phyloP scores from a whole-genome alignment of 2,888 invertebrate genomes.

The Trilocha varians region DNA sequence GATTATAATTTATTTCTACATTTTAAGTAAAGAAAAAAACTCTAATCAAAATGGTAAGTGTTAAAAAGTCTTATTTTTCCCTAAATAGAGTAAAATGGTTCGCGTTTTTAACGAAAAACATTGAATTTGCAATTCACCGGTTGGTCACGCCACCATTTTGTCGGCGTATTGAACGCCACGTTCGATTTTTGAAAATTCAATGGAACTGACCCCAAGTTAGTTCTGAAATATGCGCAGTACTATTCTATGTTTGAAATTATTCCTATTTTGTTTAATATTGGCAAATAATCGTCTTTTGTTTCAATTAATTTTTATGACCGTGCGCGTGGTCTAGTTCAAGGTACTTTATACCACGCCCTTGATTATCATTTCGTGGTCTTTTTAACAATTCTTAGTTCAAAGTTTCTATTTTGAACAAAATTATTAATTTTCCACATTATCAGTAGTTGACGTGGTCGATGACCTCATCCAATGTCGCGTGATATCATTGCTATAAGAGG shows the following conservation, averaged over 20 bases:
- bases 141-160: constrained; percentile 60
- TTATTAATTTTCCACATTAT: no score
- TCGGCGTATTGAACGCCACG: constrained; percentile 29
- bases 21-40: constrained; percentile 63
- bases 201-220: no score
- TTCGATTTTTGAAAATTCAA: constrained; percentile 7
- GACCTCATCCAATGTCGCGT: constrained; percentile 35
- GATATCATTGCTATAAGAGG: not conserved
- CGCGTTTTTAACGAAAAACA: constrained; percentile 14
- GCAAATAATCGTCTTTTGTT: not conserved
- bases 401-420: no score
- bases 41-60: constrained; percentile 68
- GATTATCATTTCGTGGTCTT: constrained; percentile 1
- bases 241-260: no score
- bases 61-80: no score
- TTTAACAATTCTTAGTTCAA: no score
- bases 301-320: constrained; percentile 2
- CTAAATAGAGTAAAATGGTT: constrained; percentile 10
- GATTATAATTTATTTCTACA: constrained; percentile 61
- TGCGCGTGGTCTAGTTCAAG: constrained; percentile 19
- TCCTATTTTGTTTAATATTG: no score
- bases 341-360: constrained; percentile 22
- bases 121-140: constrained; percentile 22
- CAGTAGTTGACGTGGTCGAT: constrained; percentile 27
- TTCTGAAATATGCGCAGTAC: no score